phyloP scores from a whole-genome alignment of 2,113 vertebrate genomes.

The Nothoprocta perdicaria region DNA sequence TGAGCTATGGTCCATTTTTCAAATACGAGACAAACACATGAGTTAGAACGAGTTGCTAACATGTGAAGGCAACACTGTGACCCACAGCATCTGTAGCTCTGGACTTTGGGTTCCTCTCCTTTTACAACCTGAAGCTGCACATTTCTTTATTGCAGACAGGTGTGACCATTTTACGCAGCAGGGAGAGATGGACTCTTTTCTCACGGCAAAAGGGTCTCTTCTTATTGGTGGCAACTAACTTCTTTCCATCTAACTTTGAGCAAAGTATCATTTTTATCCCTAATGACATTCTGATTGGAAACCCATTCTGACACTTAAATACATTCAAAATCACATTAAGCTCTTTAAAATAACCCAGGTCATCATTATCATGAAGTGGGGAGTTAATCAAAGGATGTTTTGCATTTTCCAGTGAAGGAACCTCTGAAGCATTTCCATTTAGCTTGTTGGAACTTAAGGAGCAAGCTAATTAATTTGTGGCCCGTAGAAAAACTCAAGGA shows the following conservation, averaged over 20 bases:
- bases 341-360: background rate
- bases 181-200: background rate
- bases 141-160: background rate
- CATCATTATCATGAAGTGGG: constrained; percentile 29
- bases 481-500: constrained; percentile 26
- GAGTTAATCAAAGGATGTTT: constrained; percentile 49
- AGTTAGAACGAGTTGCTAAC: background rate
- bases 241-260: background rate
- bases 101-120: background rate
- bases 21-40: background rate
- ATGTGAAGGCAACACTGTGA: fast-evolving
- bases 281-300: background rate
- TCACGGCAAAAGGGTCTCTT: background rate
- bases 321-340: constrained; percentile 7
- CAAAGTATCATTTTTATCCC: background rate
- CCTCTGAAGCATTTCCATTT: constrained; percentile 41
- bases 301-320: background rate
- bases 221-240: background rate
- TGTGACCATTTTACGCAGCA: background rate
- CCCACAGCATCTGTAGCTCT: background rate
- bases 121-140: background rate
- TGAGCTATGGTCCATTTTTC: background rate
- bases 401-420: constrained; percentile 30
- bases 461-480: constrained; percentile 56
- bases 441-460: constrained; percentile 43